phyloP scores from a whole-genome alignment of 2,113 vertebrate genomes.

The Martes martes region DNA sequence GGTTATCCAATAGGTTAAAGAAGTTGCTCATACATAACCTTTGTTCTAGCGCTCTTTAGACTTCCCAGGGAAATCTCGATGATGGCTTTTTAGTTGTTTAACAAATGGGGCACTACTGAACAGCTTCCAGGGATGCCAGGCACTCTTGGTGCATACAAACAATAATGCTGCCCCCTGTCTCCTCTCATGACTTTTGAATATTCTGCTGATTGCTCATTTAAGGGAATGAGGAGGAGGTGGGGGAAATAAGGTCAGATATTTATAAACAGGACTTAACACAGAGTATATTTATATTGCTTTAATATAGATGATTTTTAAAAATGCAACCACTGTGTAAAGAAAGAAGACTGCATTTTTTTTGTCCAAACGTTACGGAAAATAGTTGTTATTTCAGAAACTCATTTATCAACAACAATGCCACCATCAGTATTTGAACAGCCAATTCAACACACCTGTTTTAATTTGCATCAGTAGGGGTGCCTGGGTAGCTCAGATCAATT shows the following conservation, averaged over 20 bases:
- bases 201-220: background rate
- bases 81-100: background rate
- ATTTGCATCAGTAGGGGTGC: background rate
- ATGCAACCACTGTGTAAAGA: background rate
- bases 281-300: conserved; percentile 2
- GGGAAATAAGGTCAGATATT: background rate
- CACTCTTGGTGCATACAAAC: background rate
- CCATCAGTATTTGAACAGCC: background rate
- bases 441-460: background rate
- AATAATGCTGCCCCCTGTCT: background rate
- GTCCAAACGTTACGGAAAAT: background rate
- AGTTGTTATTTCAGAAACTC: conserved; percentile 3
- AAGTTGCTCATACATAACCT: background rate
- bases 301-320: background rate
- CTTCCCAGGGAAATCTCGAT: background rate
- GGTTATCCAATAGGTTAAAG: background rate
- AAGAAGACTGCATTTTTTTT: background rate
- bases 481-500: background rate
- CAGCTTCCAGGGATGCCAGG: background rate
- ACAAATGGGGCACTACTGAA: background rate
- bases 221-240: background rate
- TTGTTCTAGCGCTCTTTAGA: background rate
- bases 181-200: background rate
- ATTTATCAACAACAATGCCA: background rate
- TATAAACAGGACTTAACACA: background rate